Conservation (phyloP, 2,113 vertebrate genomes). For the Nestor notabilis region DNA sequence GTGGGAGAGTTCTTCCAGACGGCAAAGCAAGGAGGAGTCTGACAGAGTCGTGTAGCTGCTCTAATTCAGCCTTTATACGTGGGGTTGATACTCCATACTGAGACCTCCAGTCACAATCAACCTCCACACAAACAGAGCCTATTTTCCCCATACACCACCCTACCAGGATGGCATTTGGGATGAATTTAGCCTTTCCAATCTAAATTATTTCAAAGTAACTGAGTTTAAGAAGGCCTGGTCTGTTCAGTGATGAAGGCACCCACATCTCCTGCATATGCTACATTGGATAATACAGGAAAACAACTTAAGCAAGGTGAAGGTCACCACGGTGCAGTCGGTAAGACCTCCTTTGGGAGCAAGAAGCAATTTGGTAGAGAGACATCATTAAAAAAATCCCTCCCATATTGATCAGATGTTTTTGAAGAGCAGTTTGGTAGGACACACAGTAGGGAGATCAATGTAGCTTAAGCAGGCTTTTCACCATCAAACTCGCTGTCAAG, state of each 20-base stretch:
- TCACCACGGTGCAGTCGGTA: background rate
- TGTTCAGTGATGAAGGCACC: background rate
- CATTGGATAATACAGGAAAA: background rate
- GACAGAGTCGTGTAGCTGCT: background rate
- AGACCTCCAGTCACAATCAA: rapidly evolving
- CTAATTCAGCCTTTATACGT: background rate
- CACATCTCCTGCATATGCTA: background rate
- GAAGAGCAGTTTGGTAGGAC: background rate
- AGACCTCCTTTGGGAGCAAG: background rate
- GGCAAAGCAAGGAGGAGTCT: background rate
- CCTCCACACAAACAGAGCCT: background rate
- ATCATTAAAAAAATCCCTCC: background rate
- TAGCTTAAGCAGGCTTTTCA: background rate
- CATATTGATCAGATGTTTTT: background rate
- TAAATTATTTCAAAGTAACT: background rate
- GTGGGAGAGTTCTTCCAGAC: background rate
- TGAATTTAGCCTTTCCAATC: background rate
- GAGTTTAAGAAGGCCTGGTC: background rate
- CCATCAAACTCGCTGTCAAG: background rate
- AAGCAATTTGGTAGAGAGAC: background rate
- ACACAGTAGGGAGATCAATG: background rate
- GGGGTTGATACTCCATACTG: background rate
- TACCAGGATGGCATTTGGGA: background rate
- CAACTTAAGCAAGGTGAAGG: no score
- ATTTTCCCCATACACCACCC: background rate